Conservation (phyloP, 2,888 invertebrate species). For the Hydriomena furcata region DNA sequence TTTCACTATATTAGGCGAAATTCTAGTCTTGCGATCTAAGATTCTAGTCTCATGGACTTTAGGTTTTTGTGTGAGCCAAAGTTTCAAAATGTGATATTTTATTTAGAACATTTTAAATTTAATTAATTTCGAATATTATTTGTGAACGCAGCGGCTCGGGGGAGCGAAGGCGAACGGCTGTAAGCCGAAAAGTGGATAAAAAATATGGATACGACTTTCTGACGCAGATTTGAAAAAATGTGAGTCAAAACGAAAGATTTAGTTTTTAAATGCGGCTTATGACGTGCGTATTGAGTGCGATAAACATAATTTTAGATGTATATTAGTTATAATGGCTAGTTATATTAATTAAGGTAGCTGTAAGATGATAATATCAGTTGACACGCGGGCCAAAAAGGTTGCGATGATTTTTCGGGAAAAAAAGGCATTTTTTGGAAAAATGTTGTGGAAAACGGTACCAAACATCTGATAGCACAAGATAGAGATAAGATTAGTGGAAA, state of each 20-base stretch:
- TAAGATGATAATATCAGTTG: conserved; percentile 56
- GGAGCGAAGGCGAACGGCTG: conserved; percentile 35
- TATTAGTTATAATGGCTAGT: conserved; percentile 53
- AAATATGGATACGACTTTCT: conserved; percentile 37
- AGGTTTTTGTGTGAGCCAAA: conserved; percentile 37
- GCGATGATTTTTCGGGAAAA: conserved; percentile 49
- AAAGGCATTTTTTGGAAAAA: conserved; percentile 41
- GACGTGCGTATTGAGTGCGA: conserved; percentile 54
- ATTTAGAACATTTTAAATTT: conserved; percentile 32
- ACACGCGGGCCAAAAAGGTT: conserved; percentile 79
- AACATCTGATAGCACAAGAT: conserved; percentile 69
- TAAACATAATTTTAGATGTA: conserved; percentile 71
- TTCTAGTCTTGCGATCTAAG: conserved; percentile 20
- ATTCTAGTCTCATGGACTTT: conserved; percentile 26
- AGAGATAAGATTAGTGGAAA: conserved; percentile 69
- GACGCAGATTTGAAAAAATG: conserved; percentile 56
- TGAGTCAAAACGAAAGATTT: conserved; percentile 73
- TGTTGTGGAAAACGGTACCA: conserved; percentile 49
- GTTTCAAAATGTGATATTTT: conserved; percentile 40
- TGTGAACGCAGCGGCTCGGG: conserved; percentile 33
- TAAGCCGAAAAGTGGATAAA: conserved; percentile 35
- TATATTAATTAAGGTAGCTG: conserved; percentile 39
- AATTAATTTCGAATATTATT: conserved; percentile 18
- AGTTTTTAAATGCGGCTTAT: conserved; percentile 70
- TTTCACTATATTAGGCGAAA: conserved; percentile 18